A percentile compares a stretch with the other conserved stretches of the same genome.
These are phyloP conservation scores for Notothenia rossii DNA, from an alignment of 2,113 vertebrate genomes.

Conservation along the genomic window DNA sequence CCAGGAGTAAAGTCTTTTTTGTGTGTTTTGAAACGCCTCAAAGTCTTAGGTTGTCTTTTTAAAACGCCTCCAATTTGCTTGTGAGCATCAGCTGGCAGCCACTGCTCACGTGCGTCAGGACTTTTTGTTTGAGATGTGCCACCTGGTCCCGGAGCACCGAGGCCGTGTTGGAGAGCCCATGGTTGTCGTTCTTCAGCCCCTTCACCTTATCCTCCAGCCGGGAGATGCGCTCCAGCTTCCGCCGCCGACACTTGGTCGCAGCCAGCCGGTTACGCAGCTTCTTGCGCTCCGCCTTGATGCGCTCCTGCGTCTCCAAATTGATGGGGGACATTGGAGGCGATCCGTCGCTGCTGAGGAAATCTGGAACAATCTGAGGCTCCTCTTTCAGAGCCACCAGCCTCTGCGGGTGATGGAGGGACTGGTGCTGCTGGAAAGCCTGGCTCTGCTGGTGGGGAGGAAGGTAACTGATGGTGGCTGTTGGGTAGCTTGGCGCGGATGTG, in stretches of 20 bases:
- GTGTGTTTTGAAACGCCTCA: not conserved
- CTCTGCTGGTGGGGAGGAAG: conserved; percentile 87
- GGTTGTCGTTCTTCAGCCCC: conserved; percentile 91
- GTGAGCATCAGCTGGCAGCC: conserved; percentile 94
- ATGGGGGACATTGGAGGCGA: conserved; percentile 92
- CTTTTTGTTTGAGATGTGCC: conserved; percentile 93
- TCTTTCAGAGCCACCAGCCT: conserved; percentile 88
- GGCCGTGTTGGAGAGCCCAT: conserved; percentile 90
- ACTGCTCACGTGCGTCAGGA: conserved; percentile 92
- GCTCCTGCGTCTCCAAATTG: conserved; percentile 92
- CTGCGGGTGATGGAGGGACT: conserved; percentile 61
- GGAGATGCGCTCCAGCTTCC: conserved; percentile 94
- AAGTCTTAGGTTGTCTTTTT: conserved; percentile 46
- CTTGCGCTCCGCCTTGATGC: conserved; percentile 93
- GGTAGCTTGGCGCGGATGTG: conserved; percentile 83
- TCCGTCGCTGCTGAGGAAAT: conserved; percentile 88
- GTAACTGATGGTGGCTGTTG: conserved; percentile 84
- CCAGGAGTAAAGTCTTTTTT: conserved; percentile 77
- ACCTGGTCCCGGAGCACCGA: conserved; percentile 92
- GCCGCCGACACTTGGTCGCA: conserved; percentile 92
- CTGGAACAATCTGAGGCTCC: conserved; percentile 92
- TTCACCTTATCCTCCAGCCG: conserved; percentile 95
- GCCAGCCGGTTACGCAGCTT: conserved; percentile 91
- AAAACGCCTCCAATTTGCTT: conserved; percentile 89
- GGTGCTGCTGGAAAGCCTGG: conserved; percentile 81